These are phyloP conservation scores for Melanotaenia duboulayi DNA, from an alignment of 2,113 vertebrate species.

Conservation along the genomic window DNA sequence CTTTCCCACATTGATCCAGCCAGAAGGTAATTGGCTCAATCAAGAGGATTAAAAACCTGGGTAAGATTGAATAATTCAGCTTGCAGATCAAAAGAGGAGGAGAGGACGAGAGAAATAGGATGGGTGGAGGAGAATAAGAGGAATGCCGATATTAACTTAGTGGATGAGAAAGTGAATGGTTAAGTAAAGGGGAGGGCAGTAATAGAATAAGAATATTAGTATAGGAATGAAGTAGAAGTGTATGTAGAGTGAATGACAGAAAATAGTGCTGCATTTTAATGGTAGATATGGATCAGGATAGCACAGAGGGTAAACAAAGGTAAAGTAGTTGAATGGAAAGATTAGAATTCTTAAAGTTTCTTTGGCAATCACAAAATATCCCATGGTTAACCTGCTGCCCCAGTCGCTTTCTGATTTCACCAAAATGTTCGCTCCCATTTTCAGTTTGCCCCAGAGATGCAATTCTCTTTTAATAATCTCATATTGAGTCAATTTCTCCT, in stretches of 20 bases:
- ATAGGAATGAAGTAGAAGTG: conserved; percentile 52
- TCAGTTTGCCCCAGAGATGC: conserved; percentile 13
- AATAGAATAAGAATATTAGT: conserved; percentile 56
- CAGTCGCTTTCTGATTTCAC: conserved; percentile 12
- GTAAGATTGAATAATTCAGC: conserved; percentile 78
- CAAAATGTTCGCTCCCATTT: background rate
- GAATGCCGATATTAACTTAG: conserved; percentile 61
- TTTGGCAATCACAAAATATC: conserved; percentile 33
- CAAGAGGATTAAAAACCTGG: conserved; percentile 79
- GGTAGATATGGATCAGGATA: conserved; percentile 12
- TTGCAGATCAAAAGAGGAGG: conserved; percentile 68
- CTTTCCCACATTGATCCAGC: conserved; percentile 77
- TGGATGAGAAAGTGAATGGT: conserved; percentile 47
- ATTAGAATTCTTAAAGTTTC: conserved; percentile 16
- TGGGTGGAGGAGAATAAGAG: conserved; percentile 27
- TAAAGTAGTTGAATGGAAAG: conserved; percentile 30
- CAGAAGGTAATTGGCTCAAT: conserved; percentile 82
- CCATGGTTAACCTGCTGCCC: conserved; percentile 18
- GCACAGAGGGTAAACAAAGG: conserved; percentile 15
- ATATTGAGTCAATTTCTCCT: conserved; percentile 1
- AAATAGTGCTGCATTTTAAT: conserved; percentile 35
- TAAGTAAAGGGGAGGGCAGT: conserved; percentile 38
- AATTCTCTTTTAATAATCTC: conserved; percentile 1
- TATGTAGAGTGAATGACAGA: conserved; percentile 26
- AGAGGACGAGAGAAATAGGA: conserved; percentile 38